A percentile compares a stretch with the other conserved stretches of the same genome.
These are phyloP conservation scores for Chrysolina americana DNA, from an alignment of 2,888 invertebrate species.

Conservation along the genomic window DNA sequence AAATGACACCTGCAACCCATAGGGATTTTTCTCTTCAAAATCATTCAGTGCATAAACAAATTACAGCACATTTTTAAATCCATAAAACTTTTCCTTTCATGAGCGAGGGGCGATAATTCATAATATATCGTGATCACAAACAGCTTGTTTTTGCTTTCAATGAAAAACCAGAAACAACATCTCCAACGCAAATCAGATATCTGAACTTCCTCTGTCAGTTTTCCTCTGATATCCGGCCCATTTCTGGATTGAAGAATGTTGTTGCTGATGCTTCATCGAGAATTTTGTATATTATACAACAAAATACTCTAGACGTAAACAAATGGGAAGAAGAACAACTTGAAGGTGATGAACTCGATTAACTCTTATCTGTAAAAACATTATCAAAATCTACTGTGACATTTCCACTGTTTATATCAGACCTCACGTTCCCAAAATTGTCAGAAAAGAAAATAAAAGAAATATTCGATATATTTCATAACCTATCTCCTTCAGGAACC, in stretches of 20 bases:
- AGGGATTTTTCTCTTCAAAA: too few relatives aligned
- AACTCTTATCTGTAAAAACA: not conserved
- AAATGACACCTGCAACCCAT: too few relatives aligned
- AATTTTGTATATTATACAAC: not conserved
- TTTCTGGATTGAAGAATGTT: constrained; percentile 1
- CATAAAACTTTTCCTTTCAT: too few relatives aligned
- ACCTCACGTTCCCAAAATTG: constrained; percentile 40
- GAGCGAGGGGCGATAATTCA: too few relatives aligned
- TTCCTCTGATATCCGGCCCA: constrained; percentile 17
- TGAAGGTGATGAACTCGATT: not conserved
- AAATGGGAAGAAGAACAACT: not conserved
- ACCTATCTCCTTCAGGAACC: not conserved
- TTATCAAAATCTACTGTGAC: constrained; percentile 11
- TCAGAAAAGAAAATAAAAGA: constrained; percentile 31
- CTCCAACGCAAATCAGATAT: not conserved
- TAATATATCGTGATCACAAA: too few relatives aligned
- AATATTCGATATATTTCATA: not conserved
- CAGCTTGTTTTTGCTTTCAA: too few relatives aligned
- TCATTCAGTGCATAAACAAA: too few relatives aligned
- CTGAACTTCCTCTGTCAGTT: constrained; percentile 6
- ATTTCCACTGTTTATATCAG: constrained; percentile 28
- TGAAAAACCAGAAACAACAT: not conserved
- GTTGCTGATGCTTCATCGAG: constrained; percentile 4
- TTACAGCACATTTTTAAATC: too few relatives aligned
- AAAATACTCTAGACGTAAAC: not conserved